phyloP scores from a whole-genome alignment of 2,113 vertebrate species.

The Megaleporinus macrocephalus region DNA sequence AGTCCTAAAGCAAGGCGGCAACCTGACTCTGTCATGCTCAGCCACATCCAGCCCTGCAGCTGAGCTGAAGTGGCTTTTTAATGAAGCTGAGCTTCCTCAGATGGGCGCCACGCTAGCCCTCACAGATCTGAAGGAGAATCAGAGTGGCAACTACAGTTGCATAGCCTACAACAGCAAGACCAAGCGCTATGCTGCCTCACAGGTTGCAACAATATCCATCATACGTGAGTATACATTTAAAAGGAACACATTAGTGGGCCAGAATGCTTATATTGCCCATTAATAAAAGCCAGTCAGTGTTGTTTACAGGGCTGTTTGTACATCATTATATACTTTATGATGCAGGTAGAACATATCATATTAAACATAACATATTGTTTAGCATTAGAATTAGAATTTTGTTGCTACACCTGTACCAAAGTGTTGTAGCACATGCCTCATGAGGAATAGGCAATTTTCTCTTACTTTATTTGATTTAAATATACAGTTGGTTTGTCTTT shows the following conservation, averaged over 20 bases:
- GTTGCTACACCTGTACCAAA: no score
- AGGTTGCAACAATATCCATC: constrained; percentile 26
- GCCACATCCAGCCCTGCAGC: constrained; percentile 63
- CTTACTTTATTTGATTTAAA: no score
- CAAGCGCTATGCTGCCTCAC: not conserved
- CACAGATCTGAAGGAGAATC: not conserved
- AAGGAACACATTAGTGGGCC: not conserved
- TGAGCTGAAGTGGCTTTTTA: constrained; percentile 60
- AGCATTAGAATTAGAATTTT: no score
- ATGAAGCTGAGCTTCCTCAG: rapidly evolving
- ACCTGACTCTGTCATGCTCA: constrained; percentile 67
- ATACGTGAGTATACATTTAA: constrained; percentile 64
- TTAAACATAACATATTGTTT: no score
- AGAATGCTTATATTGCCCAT: no score
- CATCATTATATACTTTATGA: not conserved
- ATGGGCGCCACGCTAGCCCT: constrained; percentile 21
- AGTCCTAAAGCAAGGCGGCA: constrained; percentile 42
- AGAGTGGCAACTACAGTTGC: constrained; percentile 59
- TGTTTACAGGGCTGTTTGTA: not conserved
- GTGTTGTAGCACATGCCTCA: no score
- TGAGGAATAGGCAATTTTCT: no score
- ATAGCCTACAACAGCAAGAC: constrained; percentile 68
- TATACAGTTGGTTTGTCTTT: no score
- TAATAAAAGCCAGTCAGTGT: no score
- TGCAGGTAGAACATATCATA: no score